These are phyloP conservation scores for Tadarida brasiliensis DNA, from an alignment of 2,797 vertebrate genomes.

Conservation along the genomic window DNA sequence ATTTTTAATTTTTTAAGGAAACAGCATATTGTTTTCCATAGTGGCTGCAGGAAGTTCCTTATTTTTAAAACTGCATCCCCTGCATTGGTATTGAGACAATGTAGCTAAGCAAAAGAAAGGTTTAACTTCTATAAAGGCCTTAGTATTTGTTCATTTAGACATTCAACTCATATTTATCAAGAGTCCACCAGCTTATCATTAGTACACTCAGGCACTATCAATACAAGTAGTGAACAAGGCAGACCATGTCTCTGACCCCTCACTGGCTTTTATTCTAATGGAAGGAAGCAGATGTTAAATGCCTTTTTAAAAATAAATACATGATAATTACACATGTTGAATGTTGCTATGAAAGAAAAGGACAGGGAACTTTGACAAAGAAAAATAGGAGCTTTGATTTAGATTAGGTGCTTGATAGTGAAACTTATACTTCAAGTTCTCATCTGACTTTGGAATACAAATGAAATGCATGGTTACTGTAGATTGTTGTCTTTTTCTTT, in stretches of 20 bases:
- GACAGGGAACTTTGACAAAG: neutral
- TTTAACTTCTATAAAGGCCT: neutral
- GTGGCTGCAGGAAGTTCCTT: no score
- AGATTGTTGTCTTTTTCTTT: neutral
- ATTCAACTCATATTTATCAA: neutral
- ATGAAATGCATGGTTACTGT: neutral
- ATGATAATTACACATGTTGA: neutral
- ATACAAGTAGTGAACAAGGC: slow-evolving; percentile 6
- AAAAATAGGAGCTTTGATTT: neutral
- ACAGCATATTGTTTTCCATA: no score
- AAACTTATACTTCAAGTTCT: neutral
- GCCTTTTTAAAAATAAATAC: neutral
- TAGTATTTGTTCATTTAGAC: slow-evolving; percentile 18
- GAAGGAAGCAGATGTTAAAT: slow-evolving; percentile 16
- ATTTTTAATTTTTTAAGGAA: no score
- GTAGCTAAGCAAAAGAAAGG: neutral
- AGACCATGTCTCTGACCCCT: neutral
- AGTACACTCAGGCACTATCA: neutral
- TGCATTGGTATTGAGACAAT: neutral
- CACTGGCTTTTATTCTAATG: neutral
- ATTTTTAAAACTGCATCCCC: neutral
- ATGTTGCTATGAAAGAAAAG: slow-evolving; percentile 37
- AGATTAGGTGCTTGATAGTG: neutral
- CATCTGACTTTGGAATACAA: slow-evolving; percentile 31
- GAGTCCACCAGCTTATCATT: neutral